A percentile compares a stretch with the other conserved stretches of the same genome.
Evolutionary conservation across 2,113 vertebrate genomes (phyloP).

Genomic region (Xyrauchen texanus): DNA sequence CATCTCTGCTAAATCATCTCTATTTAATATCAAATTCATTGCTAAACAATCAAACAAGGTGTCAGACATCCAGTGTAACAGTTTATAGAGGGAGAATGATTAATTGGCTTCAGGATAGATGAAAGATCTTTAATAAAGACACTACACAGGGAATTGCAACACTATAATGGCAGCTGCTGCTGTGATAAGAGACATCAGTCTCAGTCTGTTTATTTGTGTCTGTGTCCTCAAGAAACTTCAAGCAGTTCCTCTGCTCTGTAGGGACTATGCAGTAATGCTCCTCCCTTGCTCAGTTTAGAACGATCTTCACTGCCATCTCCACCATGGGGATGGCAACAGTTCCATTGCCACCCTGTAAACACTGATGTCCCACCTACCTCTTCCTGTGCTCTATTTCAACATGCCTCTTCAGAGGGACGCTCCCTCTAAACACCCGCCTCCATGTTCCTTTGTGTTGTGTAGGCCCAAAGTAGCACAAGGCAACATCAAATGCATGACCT

Average conservation of each 20-base stretch:
- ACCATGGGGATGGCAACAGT: constrained; percentile 31
- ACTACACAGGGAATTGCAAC: not conserved
- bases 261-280: constrained; percentile 15
- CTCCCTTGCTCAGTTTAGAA: constrained; percentile 20
- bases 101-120: not conserved
- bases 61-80: not conserved
- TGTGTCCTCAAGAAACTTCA: constrained; percentile 7
- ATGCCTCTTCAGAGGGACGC: constrained; percentile 31
- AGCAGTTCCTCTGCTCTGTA: constrained; percentile 16
- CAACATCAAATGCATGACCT: constrained; percentile 71
- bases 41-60: not conserved
- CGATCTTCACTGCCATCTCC: constrained; percentile 14
- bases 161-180: constrained; percentile 9
- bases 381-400: constrained; percentile 24
- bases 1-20: too few relatives aligned
- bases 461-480: constrained; percentile 72
- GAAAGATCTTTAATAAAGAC: constrained; percentile 11
- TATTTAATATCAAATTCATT: not conserved
- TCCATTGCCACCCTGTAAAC: constrained; percentile 14
- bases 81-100: not conserved
- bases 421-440: constrained; percentile 23
- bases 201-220: constrained; percentile 42
- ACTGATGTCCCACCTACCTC: constrained; percentile 13
- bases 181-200: constrained; percentile 41
- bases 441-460: constrained; percentile 66